Evolutionary conservation across 2,797 vertebrate genomes (phyloP).

Genomic region (Hephaestus fuliginosus): DNA sequence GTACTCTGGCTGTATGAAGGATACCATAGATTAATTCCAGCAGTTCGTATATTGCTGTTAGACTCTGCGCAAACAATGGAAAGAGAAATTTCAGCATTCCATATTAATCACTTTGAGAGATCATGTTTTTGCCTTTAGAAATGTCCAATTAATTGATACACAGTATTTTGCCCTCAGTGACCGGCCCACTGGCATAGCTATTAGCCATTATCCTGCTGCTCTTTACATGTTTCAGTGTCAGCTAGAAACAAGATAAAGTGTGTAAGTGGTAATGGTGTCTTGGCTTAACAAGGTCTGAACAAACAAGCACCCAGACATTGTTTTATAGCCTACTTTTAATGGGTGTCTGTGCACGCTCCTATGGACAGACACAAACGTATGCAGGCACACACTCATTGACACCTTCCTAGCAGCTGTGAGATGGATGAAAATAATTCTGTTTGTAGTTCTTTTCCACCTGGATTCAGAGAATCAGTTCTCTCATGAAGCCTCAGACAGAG

Average conservation of each 20-base stretch:
- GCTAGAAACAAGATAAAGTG: conserved; percentile 27
- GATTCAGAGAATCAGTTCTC: conserved; percentile 3
- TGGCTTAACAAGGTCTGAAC: conserved; percentile 35
- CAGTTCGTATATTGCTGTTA: not conserved
- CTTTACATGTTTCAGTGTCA: conserved; percentile 8
- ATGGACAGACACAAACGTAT: not conserved
- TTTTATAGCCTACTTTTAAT: conserved; percentile 30
- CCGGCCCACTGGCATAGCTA: not conserved
- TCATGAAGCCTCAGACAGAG: conserved; percentile 1
- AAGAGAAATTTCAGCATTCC: not conserved
- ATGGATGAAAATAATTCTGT: conserved; percentile 12
- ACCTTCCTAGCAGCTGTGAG: not conserved
- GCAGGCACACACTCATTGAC: not conserved
- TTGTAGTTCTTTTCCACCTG: not conserved
- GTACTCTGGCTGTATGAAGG: not conserved
- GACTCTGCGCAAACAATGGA: conserved; percentile 5
- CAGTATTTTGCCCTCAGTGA: not conserved
- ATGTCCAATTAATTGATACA: conserved; percentile 8
- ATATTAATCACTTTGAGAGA: conserved; percentile 4
- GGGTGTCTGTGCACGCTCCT: not conserved
- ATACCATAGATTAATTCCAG: not conserved
- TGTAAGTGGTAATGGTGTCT: conserved; percentile 31
- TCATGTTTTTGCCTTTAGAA: not conserved
- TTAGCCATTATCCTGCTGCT: not conserved
- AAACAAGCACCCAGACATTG: conserved; percentile 23